Evolutionary conservation across 2,888 invertebrate genomes (phyloP).

Genomic region (Seladonia tumulorum): DNA sequence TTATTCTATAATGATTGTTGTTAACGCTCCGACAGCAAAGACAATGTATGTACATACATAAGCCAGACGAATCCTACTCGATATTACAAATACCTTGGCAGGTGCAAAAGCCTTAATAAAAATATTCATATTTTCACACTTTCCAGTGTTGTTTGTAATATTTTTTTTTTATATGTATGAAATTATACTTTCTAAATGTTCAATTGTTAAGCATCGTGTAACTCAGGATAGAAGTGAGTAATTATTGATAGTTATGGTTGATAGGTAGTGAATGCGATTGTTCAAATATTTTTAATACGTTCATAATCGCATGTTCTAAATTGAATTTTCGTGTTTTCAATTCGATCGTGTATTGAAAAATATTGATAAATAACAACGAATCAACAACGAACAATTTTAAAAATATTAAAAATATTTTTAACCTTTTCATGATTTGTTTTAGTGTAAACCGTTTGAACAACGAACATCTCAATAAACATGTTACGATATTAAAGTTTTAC

Average conservation of each 20-base stretch:
- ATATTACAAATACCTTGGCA: not conserved
- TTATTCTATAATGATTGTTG: not conserved
- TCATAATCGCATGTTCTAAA: not conserved
- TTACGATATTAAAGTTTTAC: too few relatives aligned
- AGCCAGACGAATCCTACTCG: not conserved
- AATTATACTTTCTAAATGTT: not conserved
- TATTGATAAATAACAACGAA: too few relatives aligned
- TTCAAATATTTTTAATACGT: too few relatives aligned
- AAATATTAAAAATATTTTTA: too few relatives aligned
- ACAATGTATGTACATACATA: constrained; percentile 2
- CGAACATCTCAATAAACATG: not conserved
- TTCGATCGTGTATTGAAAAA: too few relatives aligned
- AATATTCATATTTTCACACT: not conserved
- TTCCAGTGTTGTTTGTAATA: not conserved
- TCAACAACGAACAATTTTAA: too few relatives aligned
- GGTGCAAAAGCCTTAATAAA: not conserved
- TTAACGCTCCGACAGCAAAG: not conserved
- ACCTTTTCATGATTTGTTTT: not conserved
- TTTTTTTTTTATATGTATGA: not conserved
- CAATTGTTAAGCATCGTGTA: not conserved
- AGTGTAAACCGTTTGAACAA: not conserved
- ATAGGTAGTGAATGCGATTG: too few relatives aligned
- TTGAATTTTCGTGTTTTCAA: too few relatives aligned
- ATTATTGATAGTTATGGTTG: not conserved
- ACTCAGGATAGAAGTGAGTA: not conserved